Base-by-base conservation (phyloP, 2,797 vertebrate species). In the Macropus fuliginosus region DNA sequence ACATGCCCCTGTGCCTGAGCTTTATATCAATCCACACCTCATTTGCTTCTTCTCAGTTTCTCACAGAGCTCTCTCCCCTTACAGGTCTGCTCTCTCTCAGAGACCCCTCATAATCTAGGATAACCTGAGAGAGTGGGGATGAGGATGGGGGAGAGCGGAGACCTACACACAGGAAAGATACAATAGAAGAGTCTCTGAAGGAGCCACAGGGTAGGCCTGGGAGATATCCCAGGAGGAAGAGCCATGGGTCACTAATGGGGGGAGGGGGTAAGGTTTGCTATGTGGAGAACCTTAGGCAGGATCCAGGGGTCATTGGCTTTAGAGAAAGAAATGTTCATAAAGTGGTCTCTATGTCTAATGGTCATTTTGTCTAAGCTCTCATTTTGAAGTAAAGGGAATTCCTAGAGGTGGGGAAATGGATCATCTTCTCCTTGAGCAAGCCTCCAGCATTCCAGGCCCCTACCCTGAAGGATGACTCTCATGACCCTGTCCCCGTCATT, bases 271-370 rank as follows among this genome's bases (percentile, higher is more conserved):
- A 94, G 52, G 66, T 55, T 28, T 40, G 11, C 12, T 0, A 92
- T 55, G 50, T 0, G 2, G 0, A 0, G 21, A 11, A 13, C 31
- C 91, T 59, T 6, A 55, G 87, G 0, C 5, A 93, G 55, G 56
- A 28, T 5, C 54, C 87, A 28, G 87, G 55, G 12, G 18, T 46
- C 94, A 92, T 40, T 95, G 74, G 56, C 50, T 40, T 74, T 40
- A 74, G 66, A 4, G 66, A 21, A 74, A 40, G n/a, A 74, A 40
- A 74, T 21, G 6, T 3, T 74, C 66, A 74, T 16, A 40, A 16
- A 74, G n/a, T 52, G 52, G 52, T 52, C 52, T 52, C 52, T 52
- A 52, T 52, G 52, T 52, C 52, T 52, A 52, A 52, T 52, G 52
- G 21, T 31, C 54, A 34, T 1, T 24, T 54, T 24, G 66, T 87